phyloP scores from a whole-genome alignment of 2,797 vertebrate species.

The Champsocephalus esox region DNA sequence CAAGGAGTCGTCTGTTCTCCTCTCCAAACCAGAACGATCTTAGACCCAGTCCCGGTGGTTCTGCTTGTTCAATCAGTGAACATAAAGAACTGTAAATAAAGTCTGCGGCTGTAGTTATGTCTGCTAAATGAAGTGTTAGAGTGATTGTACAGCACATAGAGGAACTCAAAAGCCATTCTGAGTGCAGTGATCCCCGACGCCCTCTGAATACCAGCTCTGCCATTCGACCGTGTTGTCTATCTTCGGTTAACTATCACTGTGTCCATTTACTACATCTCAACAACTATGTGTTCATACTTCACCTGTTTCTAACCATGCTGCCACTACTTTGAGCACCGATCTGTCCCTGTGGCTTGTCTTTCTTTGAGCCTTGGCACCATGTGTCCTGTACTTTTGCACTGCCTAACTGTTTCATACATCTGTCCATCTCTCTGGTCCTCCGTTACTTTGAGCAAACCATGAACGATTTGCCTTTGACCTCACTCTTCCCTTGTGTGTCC shows the following conservation, averaged over 20 bases:
- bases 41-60: conserved; percentile 46
- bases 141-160: conserved; percentile 59
- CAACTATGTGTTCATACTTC: background rate
- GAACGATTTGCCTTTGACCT: background rate
- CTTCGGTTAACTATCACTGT: too few relatives aligned
- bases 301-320: background rate
- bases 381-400: background rate
- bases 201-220: too few relatives aligned
- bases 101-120: conserved; percentile 35
- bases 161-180: conserved; percentile 68
- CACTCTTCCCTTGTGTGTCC: too few relatives aligned
- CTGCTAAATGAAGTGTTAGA: background rate
- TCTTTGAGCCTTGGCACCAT: background rate
- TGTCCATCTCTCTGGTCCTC: background rate
- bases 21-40: conserved; percentile 32
- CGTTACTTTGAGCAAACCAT: background rate
- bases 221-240: too few relatives aligned
- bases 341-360: background rate
- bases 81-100: conserved; percentile 1
- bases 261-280: too few relatives aligned
- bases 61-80: conserved; percentile 29
- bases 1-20: conserved; percentile 14
- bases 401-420: background rate
- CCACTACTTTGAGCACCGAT: too few relatives aligned
- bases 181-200: conserved; percentile 42